Percentiles rank a stretch among this genome's conserved stretches.
phyloP scores from a whole-genome alignment of 2,113 vertebrate genomes.

The Actenoides hombroni region DNA sequence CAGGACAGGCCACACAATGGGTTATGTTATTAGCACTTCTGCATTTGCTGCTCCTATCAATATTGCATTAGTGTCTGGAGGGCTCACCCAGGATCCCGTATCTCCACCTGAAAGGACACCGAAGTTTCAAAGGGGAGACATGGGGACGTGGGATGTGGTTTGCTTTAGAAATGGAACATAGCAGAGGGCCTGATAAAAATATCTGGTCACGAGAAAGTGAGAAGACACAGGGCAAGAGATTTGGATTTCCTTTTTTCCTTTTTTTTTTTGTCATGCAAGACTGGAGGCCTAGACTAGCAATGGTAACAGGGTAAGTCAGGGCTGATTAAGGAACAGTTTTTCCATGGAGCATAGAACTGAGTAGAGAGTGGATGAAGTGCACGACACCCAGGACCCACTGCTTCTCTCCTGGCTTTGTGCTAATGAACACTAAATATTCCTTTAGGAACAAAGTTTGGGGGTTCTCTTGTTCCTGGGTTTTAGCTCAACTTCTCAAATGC shows the following conservation, averaged over 20 bases:
- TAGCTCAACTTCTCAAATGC: background rate
- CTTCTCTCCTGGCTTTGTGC: background rate
- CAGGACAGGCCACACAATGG: background rate
- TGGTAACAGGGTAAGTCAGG: background rate
- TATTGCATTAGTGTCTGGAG: background rate
- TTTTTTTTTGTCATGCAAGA: background rate
- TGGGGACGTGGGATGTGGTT: background rate
- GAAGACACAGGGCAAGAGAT: background rate
- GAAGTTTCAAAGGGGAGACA: background rate
- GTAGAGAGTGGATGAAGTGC: background rate
- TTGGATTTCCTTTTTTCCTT: background rate
- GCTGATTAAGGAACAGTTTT: background rate
- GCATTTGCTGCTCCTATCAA: background rate
- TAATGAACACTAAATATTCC: background rate
- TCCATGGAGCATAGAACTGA: background rate
- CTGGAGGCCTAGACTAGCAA: background rate
- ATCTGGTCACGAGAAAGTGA: background rate
- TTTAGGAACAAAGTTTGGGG: background rate
- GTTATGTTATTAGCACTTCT: background rate
- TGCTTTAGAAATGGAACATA: background rate
- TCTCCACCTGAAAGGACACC: background rate
- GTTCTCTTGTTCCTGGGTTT: background rate
- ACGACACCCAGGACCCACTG: background rate
- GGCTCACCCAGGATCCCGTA: accelerated
- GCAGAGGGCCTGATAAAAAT: background rate